Conservation (phyloP, 2,113 vertebrate genomes). For the Pituophis catenifer region DNA sequence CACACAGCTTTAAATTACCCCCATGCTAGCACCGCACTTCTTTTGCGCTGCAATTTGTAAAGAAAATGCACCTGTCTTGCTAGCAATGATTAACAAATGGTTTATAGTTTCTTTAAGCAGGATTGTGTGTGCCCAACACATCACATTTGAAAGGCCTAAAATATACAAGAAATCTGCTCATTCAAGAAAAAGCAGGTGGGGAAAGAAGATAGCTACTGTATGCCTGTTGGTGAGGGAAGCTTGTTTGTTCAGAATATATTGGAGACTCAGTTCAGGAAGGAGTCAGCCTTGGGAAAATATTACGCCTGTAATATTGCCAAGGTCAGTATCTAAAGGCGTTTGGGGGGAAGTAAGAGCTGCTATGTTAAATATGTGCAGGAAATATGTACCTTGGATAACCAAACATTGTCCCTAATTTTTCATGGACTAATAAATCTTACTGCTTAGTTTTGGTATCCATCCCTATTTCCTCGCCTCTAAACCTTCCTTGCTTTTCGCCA, state of each 20-base stretch:
- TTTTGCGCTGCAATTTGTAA: background rate
- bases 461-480: fast-evolving
- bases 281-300: conserved; percentile 50
- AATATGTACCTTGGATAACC: conserved; percentile 1
- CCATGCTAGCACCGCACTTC: background rate
- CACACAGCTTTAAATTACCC: background rate
- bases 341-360: background rate
- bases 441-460: fast-evolving
- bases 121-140: fast-evolving
- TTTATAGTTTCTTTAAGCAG: background rate
- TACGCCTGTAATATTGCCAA: background rate
- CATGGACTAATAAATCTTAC: background rate
- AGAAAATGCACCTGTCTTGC: background rate
- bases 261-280: conserved; percentile 30
- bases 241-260: conserved; percentile 60
- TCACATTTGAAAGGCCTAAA: fast-evolving
- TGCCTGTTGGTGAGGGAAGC: conserved; percentile 32
- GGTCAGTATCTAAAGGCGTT: background rate
- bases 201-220: conserved; percentile 35
- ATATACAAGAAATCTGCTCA: fast-evolving
- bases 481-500: background rate
- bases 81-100: background rate
- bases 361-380: background rate
- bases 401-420: background rate
- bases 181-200: background rate